Evolutionary conservation across 1,140 invertebrate species (phyloP).

Genomic region (Pseudachorutes palmiensis): DNA sequence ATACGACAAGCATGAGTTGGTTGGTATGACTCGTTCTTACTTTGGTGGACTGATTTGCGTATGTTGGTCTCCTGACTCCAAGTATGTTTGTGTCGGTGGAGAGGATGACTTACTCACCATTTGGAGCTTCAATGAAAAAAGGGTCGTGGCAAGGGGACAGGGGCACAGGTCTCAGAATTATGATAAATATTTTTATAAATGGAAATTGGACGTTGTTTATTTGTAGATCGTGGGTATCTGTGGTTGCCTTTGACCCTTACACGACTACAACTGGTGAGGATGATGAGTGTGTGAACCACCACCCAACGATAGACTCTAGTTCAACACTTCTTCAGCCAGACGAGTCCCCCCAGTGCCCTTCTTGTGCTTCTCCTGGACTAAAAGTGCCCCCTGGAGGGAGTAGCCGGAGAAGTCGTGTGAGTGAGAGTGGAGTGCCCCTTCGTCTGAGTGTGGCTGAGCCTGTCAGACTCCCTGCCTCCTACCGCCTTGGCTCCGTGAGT

Average conservation of each 20-base stretch:
- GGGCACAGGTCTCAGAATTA: constrained; percentile 50
- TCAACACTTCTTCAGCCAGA: constrained; percentile 42
- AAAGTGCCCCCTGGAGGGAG: background rate
- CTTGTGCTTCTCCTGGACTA: background rate
- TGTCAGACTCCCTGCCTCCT: constrained; percentile 52
- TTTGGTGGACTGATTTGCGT: constrained; percentile 73
- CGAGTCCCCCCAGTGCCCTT: constrained; percentile 22
- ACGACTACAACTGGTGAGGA: constrained; percentile 56
- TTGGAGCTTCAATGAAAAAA: constrained; percentile 86
- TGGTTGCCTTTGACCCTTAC: constrained; percentile 93
- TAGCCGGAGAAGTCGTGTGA: constrained; percentile 41
- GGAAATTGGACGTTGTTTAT: background rate
- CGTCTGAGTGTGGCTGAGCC: constrained; percentile 30
- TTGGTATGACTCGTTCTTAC: constrained; percentile 84
- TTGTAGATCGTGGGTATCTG: constrained; percentile 85
- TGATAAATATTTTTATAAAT: background rate
- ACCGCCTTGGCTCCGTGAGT: constrained; percentile 90
- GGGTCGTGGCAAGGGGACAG: constrained; percentile 90
- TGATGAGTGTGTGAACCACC: constrained; percentile 38
- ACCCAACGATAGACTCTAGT: constrained; percentile 38
- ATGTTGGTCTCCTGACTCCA: constrained; percentile 92
- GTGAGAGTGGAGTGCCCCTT: constrained; percentile 12
- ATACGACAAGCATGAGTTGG: constrained; percentile 91
- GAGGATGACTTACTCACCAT: constrained; percentile 98
- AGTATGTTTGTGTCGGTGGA: constrained; percentile 91